Conservation (phyloP, 1,140 invertebrate species). For the Oreohelix idahoensis region DNA sequence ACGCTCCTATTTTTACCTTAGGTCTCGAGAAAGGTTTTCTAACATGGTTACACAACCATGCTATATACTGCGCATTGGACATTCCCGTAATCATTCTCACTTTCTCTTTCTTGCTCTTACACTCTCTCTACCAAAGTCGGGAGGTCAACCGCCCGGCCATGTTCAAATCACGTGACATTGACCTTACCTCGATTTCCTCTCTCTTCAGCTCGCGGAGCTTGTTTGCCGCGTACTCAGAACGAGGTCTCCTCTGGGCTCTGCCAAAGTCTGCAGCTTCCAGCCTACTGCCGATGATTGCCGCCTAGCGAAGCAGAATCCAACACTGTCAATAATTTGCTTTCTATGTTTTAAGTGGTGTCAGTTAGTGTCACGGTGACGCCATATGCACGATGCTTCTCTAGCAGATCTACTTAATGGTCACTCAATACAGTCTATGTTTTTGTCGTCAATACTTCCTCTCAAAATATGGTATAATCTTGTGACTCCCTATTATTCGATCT, state of each 20-base stretch:
- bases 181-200: conserved; percentile 33
- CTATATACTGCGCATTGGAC: neutral
- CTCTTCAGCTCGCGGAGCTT: conserved; percentile 31
- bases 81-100: neutral
- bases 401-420: neutral
- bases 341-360: neutral
- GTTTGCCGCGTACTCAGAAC: conserved; percentile 11
- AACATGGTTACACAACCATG: neutral
- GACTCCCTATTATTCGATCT: too few species aligned
- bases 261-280: conserved; percentile 16
- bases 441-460: too few species aligned
- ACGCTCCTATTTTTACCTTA: neutral
- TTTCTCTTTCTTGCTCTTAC: neutral
- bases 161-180: conserved; percentile 14
- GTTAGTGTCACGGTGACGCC: conserved; percentile 16
- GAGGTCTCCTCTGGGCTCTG: conserved; percentile 3
- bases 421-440: neutral
- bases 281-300: conserved; percentile 38
- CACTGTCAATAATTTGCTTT: neutral
- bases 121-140: neutral
- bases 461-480: too few species aligned
- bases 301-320: conserved; percentile 26
- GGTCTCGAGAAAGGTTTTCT: conserved; percentile 10
- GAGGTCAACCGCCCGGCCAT: conserved; percentile 8
- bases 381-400: conserved; percentile 4